These are phyloP conservation scores for Nasonia vitripennis DNA, from an alignment of 1,140 invertebrate genomes.

Conservation along the genomic window DNA sequence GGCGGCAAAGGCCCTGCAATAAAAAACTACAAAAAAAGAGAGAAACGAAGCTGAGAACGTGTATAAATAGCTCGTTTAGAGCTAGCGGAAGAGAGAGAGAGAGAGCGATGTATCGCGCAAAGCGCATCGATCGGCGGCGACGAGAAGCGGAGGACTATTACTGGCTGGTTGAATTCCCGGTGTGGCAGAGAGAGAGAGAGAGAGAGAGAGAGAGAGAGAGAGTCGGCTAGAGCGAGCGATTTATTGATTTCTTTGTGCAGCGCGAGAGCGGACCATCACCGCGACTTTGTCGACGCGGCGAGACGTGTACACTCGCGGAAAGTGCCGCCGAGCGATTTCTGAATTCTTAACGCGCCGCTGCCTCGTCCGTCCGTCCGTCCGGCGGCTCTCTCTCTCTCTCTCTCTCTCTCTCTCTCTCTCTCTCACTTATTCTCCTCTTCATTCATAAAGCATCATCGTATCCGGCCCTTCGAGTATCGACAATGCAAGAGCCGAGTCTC, in stretches of 20 bases:
- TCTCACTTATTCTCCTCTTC: neutral
- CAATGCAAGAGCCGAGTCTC: neutral
- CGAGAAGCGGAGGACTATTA: neutral
- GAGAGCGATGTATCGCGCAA: slow-evolving; percentile 28
- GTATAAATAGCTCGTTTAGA: slow-evolving; percentile 47
- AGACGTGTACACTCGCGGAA: neutral
- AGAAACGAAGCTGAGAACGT: neutral
- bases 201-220: no score
- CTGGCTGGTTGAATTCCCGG: neutral
- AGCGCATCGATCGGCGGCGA: slow-evolving; percentile 18
- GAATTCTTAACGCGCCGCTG: slow-evolving; percentile 45
- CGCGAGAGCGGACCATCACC: neutral
- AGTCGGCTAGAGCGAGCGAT: neutral
- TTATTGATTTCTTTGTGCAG: slow-evolving; percentile 26
- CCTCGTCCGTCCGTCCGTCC: neutral
- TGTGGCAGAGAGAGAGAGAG: neutral
- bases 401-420: neutral
- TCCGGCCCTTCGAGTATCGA: neutral
- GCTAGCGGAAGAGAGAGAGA: neutral
- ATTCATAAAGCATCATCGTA: slow-evolving; percentile 35
- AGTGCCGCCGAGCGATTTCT: slow-evolving; percentile 25
- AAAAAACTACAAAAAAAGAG: no score
- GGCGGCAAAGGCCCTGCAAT: neutral
- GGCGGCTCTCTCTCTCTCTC: neutral
- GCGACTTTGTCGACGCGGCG: neutral